These are phyloP conservation scores for Muscidifurax raptorellus DNA, from an alignment of 1,140 invertebrate species.

Conservation along the genomic window DNA sequence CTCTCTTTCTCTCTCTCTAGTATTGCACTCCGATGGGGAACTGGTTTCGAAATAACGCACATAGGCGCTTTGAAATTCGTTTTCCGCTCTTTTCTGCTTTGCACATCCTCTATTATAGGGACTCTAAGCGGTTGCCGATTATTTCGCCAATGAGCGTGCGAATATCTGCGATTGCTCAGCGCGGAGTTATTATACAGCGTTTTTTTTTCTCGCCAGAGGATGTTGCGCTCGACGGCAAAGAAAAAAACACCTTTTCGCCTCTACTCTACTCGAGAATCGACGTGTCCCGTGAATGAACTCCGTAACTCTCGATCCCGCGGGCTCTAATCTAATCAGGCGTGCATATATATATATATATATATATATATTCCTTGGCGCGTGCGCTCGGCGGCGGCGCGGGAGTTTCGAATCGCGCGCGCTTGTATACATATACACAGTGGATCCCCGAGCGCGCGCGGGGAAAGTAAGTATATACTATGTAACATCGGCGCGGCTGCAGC, in stretches of 20 bases:
- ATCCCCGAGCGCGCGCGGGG: not conserved
- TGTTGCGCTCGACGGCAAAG: not conserved
- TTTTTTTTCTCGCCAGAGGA: too few species aligned
- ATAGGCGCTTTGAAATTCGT: constrained; percentile 57
- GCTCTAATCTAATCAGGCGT: not conserved
- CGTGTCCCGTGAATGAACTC: too few species aligned
- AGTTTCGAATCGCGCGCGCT: constrained; percentile 8
- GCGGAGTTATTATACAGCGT: not conserved
- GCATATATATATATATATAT: too few species aligned
- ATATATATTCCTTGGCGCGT: not conserved
- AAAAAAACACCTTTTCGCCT: too few species aligned
- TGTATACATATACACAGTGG: not conserved
- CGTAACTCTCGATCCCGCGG: not conserved
- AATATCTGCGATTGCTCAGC: not conserved
- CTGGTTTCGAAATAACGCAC: constrained; percentile 35
- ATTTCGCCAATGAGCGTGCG: not conserved
- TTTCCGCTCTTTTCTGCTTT: constrained; percentile 50
- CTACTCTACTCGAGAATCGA: too few species aligned
- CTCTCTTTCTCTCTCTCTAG: too few species aligned
- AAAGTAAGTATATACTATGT: constrained; percentile 14
- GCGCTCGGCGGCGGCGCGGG: not conserved
- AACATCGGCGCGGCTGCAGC: not conserved
- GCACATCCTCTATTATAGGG: constrained; percentile 1
- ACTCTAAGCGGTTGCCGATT: not conserved
- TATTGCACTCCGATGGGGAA: not conserved